A percentile compares a stretch with the other conserved stretches of the same genome.
These are phyloP conservation scores for Chydorus sphaericus DNA, from an alignment of 2,888 invertebrate species.

Conservation along the genomic window DNA sequence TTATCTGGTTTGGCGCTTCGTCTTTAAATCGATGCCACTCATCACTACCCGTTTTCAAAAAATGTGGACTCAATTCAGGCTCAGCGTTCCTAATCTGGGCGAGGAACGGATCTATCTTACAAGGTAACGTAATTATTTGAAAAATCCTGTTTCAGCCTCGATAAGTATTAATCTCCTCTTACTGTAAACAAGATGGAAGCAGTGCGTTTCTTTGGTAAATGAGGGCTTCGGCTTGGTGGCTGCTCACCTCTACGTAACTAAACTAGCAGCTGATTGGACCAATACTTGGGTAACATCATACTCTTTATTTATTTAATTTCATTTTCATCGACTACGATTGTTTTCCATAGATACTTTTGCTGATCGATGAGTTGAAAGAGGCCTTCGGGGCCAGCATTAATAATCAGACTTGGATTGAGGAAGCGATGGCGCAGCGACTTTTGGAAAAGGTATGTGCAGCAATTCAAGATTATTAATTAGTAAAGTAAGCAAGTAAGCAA, in stretches of 20 bases:
- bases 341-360: conserved; percentile 24
- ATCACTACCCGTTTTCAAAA: conserved; percentile 29
- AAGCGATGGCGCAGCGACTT: conserved; percentile 34
- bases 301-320: no score
- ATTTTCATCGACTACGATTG: no score
- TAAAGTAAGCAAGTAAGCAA: no score
- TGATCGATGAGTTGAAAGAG: conserved; percentile 36
- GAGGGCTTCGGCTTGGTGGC: conserved; percentile 40
- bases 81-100: conserved; percentile 23
- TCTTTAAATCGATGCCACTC: conserved; percentile 31
- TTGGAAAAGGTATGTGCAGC: conserved; percentile 31
- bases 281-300: conserved; percentile 1
- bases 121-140: conserved; percentile 18
- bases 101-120: conserved; percentile 25
- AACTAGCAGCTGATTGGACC: conserved; percentile 17
- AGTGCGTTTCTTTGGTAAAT: conserved; percentile 37
- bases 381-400: conserved; percentile 35
- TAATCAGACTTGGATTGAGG: conserved; percentile 38
- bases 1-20: conserved; percentile 38
- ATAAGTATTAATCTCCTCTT: neutral
- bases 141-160: neutral
- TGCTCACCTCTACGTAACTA: conserved; percentile 37
- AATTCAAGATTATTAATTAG: neutral
- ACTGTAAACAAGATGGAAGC: conserved; percentile 32
- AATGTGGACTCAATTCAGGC: conserved; percentile 26